Evolutionary conservation across 2,113 vertebrate genomes (phyloP), one percentile per base, ranked within the genome.

Genomic region (Halichoerus grypus): DNA sequence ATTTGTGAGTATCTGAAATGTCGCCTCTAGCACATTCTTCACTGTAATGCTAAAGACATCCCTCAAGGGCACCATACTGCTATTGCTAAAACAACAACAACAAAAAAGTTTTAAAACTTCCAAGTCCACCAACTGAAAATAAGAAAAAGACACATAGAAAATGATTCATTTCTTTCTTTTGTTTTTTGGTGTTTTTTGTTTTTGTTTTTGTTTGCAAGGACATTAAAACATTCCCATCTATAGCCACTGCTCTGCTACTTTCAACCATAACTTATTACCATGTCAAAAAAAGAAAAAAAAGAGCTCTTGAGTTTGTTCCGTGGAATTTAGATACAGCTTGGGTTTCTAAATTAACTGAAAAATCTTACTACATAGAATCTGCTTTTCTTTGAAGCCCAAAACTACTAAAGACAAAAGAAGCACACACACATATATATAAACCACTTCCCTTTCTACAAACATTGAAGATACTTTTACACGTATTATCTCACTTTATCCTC

Each of bases 131-230:
- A 67, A 85, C 8, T 89, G 31, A 83, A n/a, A 94, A 71, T 31
- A 49, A 89, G 21, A 87, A 69, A 96, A 57, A 94, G 3, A 21
- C 95, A 96, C 42, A 97, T 33, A 24, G 97, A 93, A 97, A 89
- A 91, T 71, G 4, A 18, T 39, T 96, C 46, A 1, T 80, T 8
- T 15, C 22, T 57, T 24, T 9, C 57, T 36, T 39, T 46, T 61
- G 55, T 31, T 63, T 31, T 81, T 53, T n/a, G 33, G 24, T 76
- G 26, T 26, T 19, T 16, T 16, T 33, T 71, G 67, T 19, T 8
- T 46, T 28, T 46, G 71, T 63, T 53, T 42, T 26, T 82, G 55
- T 33, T 0, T 91, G 92, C 93, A 69, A 90, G 91, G 51, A 31
- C 80, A 91, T 96, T 94, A 88, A 3, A 6, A 82, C 87, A 94